Evolutionary conservation across 2,888 invertebrate species (phyloP).

Genomic region (Caenorhabditis panamensis): DNA sequence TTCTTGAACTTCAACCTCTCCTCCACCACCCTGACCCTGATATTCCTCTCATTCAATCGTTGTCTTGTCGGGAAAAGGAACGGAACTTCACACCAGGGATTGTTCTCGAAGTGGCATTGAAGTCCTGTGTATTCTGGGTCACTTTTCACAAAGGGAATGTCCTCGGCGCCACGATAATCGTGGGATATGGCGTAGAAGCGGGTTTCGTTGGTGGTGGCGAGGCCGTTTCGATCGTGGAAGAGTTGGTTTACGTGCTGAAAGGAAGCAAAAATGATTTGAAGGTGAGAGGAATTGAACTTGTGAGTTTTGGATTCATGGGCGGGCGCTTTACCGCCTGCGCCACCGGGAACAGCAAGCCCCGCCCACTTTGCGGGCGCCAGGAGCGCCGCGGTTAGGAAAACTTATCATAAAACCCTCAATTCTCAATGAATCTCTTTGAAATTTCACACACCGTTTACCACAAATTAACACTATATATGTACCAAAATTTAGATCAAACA

Average conservation of each 20-base stretch:
- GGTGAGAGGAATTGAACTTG: background rate
- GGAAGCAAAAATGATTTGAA: background rate
- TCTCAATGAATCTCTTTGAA: too few species aligned
- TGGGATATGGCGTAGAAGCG: constrained; percentile 71
- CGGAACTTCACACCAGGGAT: constrained; percentile 71
- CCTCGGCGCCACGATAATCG: constrained; percentile 71
- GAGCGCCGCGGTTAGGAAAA: too few species aligned
- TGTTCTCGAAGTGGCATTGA: constrained; percentile 56
- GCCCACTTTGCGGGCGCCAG: too few species aligned
- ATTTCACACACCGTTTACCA: too few species aligned
- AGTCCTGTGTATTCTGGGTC: constrained; percentile 62
- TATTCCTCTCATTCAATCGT: constrained; percentile 63
- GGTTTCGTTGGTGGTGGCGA: constrained; percentile 52
- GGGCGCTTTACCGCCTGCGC: too few species aligned
- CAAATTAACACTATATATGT: too few species aligned
- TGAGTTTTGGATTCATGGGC: too few species aligned
- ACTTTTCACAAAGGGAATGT: constrained; percentile 72
- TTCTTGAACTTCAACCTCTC: constrained; percentile 60
- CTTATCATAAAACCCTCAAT: too few species aligned
- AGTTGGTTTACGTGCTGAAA: constrained; percentile 72
- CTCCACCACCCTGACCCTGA: constrained; percentile 60
- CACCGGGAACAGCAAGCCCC: too few species aligned
- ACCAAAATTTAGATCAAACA: too few species aligned
- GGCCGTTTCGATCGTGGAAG: constrained; percentile 61
- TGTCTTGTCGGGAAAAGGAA: constrained; percentile 70